Percentiles rank a stretch among this genome's conserved stretches.
Conservation (phyloP, 1,140 invertebrate species). For the Panagrolaimus sp. region DNA sequence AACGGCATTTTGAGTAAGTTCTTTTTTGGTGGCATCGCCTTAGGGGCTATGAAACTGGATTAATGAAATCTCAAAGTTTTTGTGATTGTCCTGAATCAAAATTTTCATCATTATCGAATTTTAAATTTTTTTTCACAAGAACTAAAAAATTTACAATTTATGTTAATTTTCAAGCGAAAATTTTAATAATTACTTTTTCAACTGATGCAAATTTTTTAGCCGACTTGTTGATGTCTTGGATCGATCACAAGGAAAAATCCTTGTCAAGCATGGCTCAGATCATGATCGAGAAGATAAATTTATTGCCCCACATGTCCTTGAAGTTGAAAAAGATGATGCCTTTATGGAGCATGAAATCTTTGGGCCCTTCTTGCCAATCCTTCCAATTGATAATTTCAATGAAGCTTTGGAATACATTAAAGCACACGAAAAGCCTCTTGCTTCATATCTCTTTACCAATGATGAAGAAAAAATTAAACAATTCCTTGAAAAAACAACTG, state of each 20-base stretch:
- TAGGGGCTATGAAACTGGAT: neutral
- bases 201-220: too few species aligned
- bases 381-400: constrained; percentile 33
- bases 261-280: constrained; percentile 27
- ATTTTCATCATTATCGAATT: constrained; percentile 21
- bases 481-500: constrained; percentile 67
- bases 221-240: constrained; percentile 23
- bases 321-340: constrained; percentile 38
- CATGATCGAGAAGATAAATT: constrained; percentile 45
- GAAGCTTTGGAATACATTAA: constrained; percentile 47
- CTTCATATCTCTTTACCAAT: constrained; percentile 39
- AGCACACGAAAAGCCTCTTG: constrained; percentile 39
- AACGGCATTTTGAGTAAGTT: constrained; percentile 68
- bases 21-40: constrained; percentile 2
- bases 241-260: constrained; percentile 20
- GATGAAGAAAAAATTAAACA: constrained; percentile 32
- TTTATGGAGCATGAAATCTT: constrained; percentile 54
- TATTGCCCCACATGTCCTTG: constrained; percentile 44
- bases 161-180: neutral
- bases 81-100: constrained; percentile 4
- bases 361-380: constrained; percentile 43
- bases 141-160: constrained; percentile 26
- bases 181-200: constrained; percentile 25
- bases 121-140: constrained; percentile 26
- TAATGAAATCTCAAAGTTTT: constrained; percentile 16